Conservation (phyloP, 2,888 invertebrate species). For the Cephus runcator region DNA sequence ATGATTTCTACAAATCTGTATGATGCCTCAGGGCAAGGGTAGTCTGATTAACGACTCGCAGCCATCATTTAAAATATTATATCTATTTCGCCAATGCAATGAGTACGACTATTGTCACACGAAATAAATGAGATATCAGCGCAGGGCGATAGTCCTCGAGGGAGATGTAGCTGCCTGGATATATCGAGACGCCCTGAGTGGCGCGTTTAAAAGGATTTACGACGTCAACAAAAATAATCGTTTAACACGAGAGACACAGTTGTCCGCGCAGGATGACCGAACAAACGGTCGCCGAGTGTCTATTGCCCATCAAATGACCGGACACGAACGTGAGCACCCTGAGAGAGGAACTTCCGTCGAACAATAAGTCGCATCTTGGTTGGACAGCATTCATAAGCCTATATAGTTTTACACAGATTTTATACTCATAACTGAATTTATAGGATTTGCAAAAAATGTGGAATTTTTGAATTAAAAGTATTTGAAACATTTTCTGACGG, state of each 20-base stretch:
- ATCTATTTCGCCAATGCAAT: neutral
- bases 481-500: neutral
- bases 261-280: constrained; percentile 32
- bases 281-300: constrained; percentile 44
- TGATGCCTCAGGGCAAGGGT: neutral
- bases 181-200: constrained; percentile 40
- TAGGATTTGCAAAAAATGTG: neutral
- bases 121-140: constrained; percentile 48
- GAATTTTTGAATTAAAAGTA: too few species aligned
- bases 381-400: constrained; percentile 15
- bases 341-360: neutral
- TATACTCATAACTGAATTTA: constrained; percentile 9
- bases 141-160: constrained; percentile 38
- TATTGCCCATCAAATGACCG: constrained; percentile 48
- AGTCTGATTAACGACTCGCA: neutral
- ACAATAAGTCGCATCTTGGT: neutral
- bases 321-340: constrained; percentile 23
- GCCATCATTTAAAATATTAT: neutral
- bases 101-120: neutral
- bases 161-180: constrained; percentile 26
- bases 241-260: constrained; percentile 34
- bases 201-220: constrained; percentile 49
- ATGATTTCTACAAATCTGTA: neutral
- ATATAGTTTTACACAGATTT: constrained; percentile 31
- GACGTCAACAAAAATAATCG: constrained; percentile 53